These are phyloP conservation scores for Hirtodrosophila histrioides DNA, from an alignment of 2,888 invertebrate species.

Conservation along the genomic window DNA sequence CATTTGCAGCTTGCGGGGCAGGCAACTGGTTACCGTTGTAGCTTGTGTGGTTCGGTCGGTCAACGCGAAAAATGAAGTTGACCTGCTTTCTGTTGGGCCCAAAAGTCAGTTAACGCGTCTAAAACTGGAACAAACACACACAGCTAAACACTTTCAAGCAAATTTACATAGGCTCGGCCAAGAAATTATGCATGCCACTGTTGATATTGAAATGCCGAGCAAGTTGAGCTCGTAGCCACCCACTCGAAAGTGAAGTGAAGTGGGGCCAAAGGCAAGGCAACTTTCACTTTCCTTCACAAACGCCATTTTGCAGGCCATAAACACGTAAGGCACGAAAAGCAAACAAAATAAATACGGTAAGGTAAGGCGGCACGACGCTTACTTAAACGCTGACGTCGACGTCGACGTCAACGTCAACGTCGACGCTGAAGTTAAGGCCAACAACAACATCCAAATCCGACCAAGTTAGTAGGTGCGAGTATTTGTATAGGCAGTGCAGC, in stretches of 20 bases:
- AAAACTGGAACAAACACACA: constrained; percentile 62
- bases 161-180: constrained; percentile 66
- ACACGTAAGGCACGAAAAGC: constrained; percentile 72
- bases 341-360: constrained; percentile 54
- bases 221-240: constrained; percentile 53
- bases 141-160: constrained; percentile 59
- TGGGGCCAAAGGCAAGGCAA: constrained; percentile 37
- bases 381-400: background rate
- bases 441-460: constrained; percentile 38
- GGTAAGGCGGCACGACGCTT: constrained; percentile 9
- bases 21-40: constrained; percentile 39
- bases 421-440: background rate
- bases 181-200: constrained; percentile 77
- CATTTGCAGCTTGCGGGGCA: constrained; percentile 61
- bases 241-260: constrained; percentile 33
- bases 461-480: constrained; percentile 17
- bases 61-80: constrained; percentile 79
- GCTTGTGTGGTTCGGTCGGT: constrained; percentile 61
- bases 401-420: background rate
- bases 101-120: constrained; percentile 39
- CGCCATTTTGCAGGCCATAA: constrained; percentile 70
- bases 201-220: constrained; percentile 76
- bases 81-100: constrained; percentile 64
- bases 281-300: constrained; percentile 66
- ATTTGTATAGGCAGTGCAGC: constrained; percentile 18